Conservation (phyloP, 2,113 vertebrate species). For the Saguinus imperator region DNA sequence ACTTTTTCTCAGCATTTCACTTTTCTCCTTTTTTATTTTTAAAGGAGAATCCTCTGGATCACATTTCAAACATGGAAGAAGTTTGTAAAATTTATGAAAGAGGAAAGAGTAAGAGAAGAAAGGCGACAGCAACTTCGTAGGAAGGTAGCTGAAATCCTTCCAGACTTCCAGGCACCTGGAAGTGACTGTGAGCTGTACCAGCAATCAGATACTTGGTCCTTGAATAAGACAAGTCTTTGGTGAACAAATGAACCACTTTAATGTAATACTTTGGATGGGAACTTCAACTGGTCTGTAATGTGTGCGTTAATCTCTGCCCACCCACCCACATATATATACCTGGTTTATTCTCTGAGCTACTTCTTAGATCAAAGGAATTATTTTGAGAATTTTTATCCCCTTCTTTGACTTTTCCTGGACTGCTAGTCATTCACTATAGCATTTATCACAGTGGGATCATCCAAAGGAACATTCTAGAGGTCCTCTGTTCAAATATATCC, state of each 20-base stretch:
- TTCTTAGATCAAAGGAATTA: not conserved
- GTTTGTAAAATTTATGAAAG: constrained; percentile 83
- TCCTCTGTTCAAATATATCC: not conserved
- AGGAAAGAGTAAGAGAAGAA: constrained; percentile 87
- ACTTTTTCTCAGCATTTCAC: not conserved
- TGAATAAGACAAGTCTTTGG: not conserved
- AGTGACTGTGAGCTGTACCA: not conserved
- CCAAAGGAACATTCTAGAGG: not conserved
- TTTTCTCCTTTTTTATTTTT: constrained; percentile 61
- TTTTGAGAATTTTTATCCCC: not conserved
- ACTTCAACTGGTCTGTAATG: rapidly evolving
- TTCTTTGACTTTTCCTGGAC: constrained; percentile 4
- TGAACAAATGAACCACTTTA: not conserved
- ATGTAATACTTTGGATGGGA: rapidly evolving
- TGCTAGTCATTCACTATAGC: not conserved
- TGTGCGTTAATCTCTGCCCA: not conserved
- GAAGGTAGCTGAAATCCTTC: constrained; percentile 92
- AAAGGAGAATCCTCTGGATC: constrained; percentile 83
- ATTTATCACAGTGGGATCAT: constrained; percentile 5
- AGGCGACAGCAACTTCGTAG: constrained; percentile 87
- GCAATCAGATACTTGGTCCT: not conserved
- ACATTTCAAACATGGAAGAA: constrained; percentile 88
- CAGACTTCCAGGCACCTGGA: constrained; percentile 84
- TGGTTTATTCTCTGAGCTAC: not conserved
- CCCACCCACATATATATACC: too few relatives aligned